A percentile compares a stretch with the other conserved stretches of the same genome.
phyloP scores from a whole-genome alignment of 2,888 invertebrate species.

The Pseudanteris insignis region DNA sequence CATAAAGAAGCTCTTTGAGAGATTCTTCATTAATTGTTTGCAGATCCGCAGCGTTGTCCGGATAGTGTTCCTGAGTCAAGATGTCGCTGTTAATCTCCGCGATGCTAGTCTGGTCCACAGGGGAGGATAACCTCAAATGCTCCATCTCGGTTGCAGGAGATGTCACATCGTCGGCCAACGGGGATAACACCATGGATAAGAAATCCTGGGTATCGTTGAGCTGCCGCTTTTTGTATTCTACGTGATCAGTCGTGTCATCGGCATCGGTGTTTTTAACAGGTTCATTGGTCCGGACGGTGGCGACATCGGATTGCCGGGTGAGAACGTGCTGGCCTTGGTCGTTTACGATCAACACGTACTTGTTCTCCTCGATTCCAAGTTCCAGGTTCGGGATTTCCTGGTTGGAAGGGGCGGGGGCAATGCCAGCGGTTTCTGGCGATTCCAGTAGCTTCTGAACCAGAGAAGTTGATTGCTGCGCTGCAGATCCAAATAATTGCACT shows the following conservation, averaged over 20 bases:
- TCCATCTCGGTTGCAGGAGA: conserved; percentile 75
- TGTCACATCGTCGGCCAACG: conserved; percentile 69
- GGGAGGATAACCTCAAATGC: conserved; percentile 71
- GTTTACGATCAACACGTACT: conserved; percentile 58
- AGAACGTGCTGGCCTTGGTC: conserved; percentile 58
- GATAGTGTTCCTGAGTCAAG: conserved; percentile 7
- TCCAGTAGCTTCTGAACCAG: conserved; percentile 51
- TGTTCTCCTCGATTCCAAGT: conserved; percentile 52
- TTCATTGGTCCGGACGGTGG: conserved; percentile 21
- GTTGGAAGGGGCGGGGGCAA: too few species aligned
- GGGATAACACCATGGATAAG: conserved; percentile 67
- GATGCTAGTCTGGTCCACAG: conserved; percentile 42
- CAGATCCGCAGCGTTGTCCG: conserved; percentile 50
- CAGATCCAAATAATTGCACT: conserved; percentile 71
- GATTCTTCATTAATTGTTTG: conserved; percentile 69
- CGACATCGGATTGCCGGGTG: conserved; percentile 52
- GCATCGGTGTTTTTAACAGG: conserved; percentile 10
- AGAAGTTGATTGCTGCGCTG: conserved; percentile 63
- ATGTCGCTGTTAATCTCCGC: conserved; percentile 31
- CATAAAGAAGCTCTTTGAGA: conserved; percentile 67
- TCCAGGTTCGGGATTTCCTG: conserved; percentile 28
- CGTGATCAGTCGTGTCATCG: conserved; percentile 8
- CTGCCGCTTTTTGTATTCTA: conserved; percentile 44
- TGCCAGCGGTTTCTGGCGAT: conserved; percentile 39
- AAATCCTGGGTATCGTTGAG: conserved; percentile 60